These are phyloP conservation scores for Cherax quadricarinatus DNA, from an alignment of 1,140 invertebrate genomes.

Conservation along the genomic window DNA sequence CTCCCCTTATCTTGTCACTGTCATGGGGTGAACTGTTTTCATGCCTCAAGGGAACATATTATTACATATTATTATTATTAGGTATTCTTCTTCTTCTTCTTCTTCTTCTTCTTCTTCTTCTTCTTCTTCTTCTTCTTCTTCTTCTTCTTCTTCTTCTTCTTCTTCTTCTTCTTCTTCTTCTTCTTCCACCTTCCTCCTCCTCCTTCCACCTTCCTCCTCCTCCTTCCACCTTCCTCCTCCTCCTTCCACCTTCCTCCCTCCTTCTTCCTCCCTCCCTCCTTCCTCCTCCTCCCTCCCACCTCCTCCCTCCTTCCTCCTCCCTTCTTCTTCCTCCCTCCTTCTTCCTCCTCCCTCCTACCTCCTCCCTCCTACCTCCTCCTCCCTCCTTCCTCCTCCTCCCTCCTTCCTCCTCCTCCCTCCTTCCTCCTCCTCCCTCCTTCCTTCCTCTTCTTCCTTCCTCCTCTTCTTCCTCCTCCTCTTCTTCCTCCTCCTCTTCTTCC, in stretches of 20 bases:
- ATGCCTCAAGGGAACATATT: no score
- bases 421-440: background rate
- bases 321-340: background rate
- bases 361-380: no score
- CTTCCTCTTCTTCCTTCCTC: background rate
- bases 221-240: background rate
- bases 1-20: no score
- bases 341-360: background rate
- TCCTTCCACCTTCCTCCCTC: background rate
- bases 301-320: no score
- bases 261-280: conserved; percentile 1
- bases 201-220: background rate
- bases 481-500: background rate
- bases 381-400: background rate
- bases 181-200: background rate
- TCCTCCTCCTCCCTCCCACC: background rate
- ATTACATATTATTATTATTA: no score
- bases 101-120: background rate
- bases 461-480: background rate
- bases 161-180: no score
- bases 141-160: background rate
- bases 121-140: background rate
- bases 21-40: no score
- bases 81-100: no score
- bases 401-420: background rate